A percentile compares a stretch with the other conserved stretches of the same genome.
Conservation (phyloP, 53 echinoderm and acorn worm species). For the Holothuria scabra region DNA sequence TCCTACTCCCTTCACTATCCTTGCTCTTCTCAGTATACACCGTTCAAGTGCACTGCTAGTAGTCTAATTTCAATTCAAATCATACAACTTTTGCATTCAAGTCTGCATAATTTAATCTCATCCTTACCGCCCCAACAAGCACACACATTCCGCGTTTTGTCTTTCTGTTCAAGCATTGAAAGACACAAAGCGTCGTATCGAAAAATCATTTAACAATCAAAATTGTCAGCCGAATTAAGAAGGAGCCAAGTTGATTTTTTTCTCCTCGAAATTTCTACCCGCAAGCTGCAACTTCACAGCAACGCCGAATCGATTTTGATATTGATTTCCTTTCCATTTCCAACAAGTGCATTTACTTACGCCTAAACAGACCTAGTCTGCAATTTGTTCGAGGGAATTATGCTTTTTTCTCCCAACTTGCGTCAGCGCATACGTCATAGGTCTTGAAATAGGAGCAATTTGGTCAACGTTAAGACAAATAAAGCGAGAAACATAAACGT, state of each 20-base stretch:
- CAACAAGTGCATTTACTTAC: conserved; percentile 42
- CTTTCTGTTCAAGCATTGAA: conserved; percentile 1
- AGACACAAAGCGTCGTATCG: conserved; percentile 20
- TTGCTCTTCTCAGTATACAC: no score
- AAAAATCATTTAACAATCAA: conserved; percentile 35
- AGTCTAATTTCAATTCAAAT: no score
- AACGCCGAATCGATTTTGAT: conserved; percentile 22
- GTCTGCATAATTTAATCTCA: no score
- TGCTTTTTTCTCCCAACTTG: neutral
- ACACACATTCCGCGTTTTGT: neutral
- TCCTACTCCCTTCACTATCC: no score
- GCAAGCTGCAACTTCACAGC: conserved; percentile 5
- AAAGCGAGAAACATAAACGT: conserved; percentile 33
- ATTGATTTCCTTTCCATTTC: conserved; percentile 35
- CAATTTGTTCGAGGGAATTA: conserved; percentile 14
- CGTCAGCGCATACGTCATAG: conserved; percentile 40
- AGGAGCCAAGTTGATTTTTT: conserved; percentile 10
- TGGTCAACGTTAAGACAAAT: conserved; percentile 44
- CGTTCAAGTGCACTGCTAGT: no score
- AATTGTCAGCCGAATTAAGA: conserved; percentile 27
- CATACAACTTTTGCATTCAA: no score
- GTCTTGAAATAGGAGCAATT: conserved; percentile 48
- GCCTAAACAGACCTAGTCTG: conserved; percentile 13
- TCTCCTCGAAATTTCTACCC: neutral
- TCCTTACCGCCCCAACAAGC: no score